phyloP scores from a whole-genome alignment of 2,888 invertebrate genomes.

The Nomada flava region DNA sequence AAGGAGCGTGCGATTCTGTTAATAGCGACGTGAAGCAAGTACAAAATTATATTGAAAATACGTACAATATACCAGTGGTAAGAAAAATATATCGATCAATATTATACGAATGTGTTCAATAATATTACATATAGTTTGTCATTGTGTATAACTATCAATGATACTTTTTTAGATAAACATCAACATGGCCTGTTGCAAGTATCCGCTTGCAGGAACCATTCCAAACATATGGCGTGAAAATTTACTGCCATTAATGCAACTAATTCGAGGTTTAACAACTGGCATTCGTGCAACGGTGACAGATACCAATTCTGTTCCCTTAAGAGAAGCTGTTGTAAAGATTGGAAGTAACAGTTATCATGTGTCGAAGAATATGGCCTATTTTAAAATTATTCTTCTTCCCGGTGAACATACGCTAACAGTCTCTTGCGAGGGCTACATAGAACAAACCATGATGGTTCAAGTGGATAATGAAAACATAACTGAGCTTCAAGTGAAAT shows the following conservation, averaged over 20 bases:
- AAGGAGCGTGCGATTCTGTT: slow-evolving; percentile 72
- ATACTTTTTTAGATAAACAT: slow-evolving; percentile 75
- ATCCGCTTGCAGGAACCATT: slow-evolving; percentile 86
- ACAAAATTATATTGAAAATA: slow-evolving; percentile 85
- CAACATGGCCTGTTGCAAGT: slow-evolving; percentile 92
- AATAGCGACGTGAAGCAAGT: slow-evolving; percentile 74
- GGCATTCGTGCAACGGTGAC: slow-evolving; percentile 85
- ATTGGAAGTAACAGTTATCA: slow-evolving; percentile 87
- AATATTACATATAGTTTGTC: neutral
- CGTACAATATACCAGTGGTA: slow-evolving; percentile 88
- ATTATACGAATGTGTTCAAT: neutral
- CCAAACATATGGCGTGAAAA: slow-evolving; percentile 82
- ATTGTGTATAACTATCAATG: neutral
- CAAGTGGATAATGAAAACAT: slow-evolving; percentile 83
- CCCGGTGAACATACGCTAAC: slow-evolving; percentile 88
- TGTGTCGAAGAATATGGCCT: slow-evolving; percentile 89
- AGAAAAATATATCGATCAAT: slow-evolving; percentile 50
- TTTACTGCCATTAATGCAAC: slow-evolving; percentile 77
- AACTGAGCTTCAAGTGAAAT: slow-evolving; percentile 79
- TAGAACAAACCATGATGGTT: slow-evolving; percentile 84
- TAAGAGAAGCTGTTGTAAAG: slow-evolving; percentile 90
- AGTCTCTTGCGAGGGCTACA: slow-evolving; percentile 87
- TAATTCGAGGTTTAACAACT: slow-evolving; percentile 77
- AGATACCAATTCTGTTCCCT: slow-evolving; percentile 87
- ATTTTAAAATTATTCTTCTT: slow-evolving; percentile 90